Conservation (phyloP, 2,113 vertebrate species). For the Progne subis region DNA sequence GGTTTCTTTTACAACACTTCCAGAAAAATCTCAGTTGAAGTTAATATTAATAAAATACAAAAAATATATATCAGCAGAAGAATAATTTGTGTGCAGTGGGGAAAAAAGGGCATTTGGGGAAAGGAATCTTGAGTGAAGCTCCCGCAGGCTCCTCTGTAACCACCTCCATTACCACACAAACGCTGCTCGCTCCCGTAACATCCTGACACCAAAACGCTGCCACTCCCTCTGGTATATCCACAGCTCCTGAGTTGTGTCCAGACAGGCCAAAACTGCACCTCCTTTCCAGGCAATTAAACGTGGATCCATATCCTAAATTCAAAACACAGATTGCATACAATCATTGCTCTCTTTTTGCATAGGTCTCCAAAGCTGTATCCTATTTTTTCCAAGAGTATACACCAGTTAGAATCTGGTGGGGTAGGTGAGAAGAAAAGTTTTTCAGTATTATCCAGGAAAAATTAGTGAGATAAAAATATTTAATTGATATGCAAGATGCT, state of each 20-base stretch:
- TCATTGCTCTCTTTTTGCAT: neutral
- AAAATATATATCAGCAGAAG: neutral
- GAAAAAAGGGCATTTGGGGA: neutral
- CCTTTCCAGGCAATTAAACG: conserved; percentile 95
- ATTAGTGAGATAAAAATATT: neutral
- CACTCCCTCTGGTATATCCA: conserved; percentile 96
- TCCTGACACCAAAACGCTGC: conserved; percentile 93
- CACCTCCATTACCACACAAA: conserved; percentile 87
- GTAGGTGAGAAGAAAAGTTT: neutral
- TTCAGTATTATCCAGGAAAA: neutral
- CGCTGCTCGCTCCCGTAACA: conserved; percentile 92
- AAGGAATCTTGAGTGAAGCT: neutral
- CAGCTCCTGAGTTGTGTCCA: conserved; percentile 96
- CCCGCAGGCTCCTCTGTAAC: neutral
- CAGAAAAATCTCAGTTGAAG: neutral
- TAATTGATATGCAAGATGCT: neutral
- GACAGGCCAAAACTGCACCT: conserved; percentile 91
- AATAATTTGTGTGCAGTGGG: neutral
- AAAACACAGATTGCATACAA: neutral
- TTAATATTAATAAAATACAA: neutral
- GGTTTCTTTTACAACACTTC: neutral
- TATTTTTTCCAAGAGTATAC: neutral
- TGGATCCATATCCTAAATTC: conserved; percentile 91
- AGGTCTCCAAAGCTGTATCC: neutral
- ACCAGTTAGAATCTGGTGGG: neutral